Percentiles rank a stretch among this genome's conserved stretches.
phyloP scores from a whole-genome alignment of 1,140 invertebrate species.

The Trichonephila clavipes region DNA sequence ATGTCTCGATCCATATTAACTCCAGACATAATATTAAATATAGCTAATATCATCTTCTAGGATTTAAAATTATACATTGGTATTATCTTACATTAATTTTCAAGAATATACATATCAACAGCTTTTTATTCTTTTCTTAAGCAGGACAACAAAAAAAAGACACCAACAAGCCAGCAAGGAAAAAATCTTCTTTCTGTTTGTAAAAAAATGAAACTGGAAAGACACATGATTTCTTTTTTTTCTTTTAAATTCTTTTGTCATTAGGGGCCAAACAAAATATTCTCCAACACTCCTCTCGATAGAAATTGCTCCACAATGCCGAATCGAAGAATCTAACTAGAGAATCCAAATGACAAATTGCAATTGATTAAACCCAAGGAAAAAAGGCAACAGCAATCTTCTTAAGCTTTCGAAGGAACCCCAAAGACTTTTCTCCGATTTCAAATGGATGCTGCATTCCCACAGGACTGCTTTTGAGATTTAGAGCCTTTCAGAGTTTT shows the following conservation, averaged over 20 bases:
- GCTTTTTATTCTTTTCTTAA: too few species aligned
- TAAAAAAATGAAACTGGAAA: too few species aligned
- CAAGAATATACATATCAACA: too few species aligned
- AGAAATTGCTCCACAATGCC: background rate
- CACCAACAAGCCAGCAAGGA: too few species aligned
- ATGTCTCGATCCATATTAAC: too few species aligned
- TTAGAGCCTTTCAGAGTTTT: background rate
- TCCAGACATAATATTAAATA: too few species aligned
- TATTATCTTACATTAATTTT: too few species aligned
- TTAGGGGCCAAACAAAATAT: background rate
- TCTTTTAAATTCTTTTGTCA: background rate
- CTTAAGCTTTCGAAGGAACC: background rate
- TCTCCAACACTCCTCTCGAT: background rate
- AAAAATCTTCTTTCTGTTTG: too few species aligned
- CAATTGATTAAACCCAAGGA: background rate
- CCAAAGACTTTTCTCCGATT: background rate
- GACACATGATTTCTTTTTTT: too few species aligned
- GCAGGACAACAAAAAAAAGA: too few species aligned
- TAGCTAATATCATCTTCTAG: too few species aligned
- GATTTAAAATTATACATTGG: too few species aligned
- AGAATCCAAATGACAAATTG: constrained; percentile 6
- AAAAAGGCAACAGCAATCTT: background rate
- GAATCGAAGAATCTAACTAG: background rate
- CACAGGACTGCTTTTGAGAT: background rate
- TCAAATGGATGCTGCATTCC: background rate